Evolutionary conservation across 2,888 invertebrate species (phyloP), one percentile per base, ranked within the genome.

Genomic region (Trilocha varians): DNA sequence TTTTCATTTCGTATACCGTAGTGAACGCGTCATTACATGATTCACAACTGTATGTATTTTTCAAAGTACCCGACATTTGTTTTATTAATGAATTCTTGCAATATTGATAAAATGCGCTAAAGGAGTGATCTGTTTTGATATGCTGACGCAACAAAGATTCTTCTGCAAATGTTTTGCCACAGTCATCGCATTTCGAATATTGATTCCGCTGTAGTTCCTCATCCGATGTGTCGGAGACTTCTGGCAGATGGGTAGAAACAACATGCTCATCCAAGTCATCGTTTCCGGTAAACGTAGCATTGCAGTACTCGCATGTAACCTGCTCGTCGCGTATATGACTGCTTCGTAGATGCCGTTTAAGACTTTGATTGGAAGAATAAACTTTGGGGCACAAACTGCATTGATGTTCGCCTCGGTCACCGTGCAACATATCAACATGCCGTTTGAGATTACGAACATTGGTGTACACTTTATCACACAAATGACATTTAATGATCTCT

Each of bases 341-440:
- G 0, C 66, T 65, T 14, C 57, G 52, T 0, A 58, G 49, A 39
- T 82, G 82, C 1, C 78, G 51, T 36, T 62, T 52, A 2, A 82
- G 49, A 42, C 77, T 78, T 16, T 78, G 76, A 42, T 75, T 77
- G 0, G 78, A 75, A 0, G 72, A 70, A 43, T 78, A 82, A 0
- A 70, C 62, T 58, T 79, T 82, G 0, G 78, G 75, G 32, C 82
- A 82, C 0, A 73, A 49, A 8, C 64, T 63, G 25, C 82, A 82
- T 38, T 48, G 62, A 9, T 57, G 74, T n/a, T 72, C 69, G 0
- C 54, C 69, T 32, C 59, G 71, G 3, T 70, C 65, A 0, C 71
- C 70, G 1, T 80, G 80, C 43, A 57, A 64, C 62, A 66, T 71
- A 43, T 79, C 78, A 0, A 73, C 50, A 15, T 82, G 80, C 0